phyloP scores from a whole-genome alignment of 1,140 invertebrate genomes.

The Andricus grossulariae region DNA sequence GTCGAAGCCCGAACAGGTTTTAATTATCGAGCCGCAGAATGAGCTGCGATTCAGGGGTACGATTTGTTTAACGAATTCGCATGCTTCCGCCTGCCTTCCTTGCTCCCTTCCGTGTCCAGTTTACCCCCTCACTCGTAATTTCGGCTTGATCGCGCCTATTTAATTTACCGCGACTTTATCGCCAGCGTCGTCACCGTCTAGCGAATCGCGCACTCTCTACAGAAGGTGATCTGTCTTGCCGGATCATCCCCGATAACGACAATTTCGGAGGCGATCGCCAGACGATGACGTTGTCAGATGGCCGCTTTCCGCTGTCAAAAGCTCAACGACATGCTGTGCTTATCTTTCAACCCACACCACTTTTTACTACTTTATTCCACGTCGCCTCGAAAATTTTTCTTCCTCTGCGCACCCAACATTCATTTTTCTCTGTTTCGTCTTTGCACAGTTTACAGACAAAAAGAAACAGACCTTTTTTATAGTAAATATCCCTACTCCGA shows the following conservation, averaged over 20 bases:
- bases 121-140: constrained; percentile 5
- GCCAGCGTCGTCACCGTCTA: constrained; percentile 40
- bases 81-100: not conserved
- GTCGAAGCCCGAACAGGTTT: constrained; percentile 79
- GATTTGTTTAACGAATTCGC: constrained; percentile 41
- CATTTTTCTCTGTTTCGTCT: not conserved
- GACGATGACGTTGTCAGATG: constrained; percentile 20
- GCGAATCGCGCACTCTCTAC: constrained; percentile 35
- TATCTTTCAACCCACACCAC: not conserved
- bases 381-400: not conserved
- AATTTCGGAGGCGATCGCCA: constrained; percentile 2
- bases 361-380: not conserved
- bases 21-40: constrained; percentile 83
- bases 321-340: not conserved
- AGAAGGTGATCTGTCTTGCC: constrained; percentile 34
- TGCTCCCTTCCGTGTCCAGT: constrained; percentile 1
- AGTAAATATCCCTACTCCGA: not conserved
- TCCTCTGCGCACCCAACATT: not conserved
- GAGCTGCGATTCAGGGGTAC: constrained; percentile 86
- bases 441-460: not conserved
- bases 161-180: constrained; percentile 30
- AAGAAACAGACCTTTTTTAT: not conserved
- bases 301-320: constrained; percentile 15
- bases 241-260: constrained; percentile 15
- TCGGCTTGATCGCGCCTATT: not conserved